These are phyloP conservation scores for Pheosia gnoma DNA, from an alignment of 2,888 invertebrate genomes.

Conservation along the genomic window DNA sequence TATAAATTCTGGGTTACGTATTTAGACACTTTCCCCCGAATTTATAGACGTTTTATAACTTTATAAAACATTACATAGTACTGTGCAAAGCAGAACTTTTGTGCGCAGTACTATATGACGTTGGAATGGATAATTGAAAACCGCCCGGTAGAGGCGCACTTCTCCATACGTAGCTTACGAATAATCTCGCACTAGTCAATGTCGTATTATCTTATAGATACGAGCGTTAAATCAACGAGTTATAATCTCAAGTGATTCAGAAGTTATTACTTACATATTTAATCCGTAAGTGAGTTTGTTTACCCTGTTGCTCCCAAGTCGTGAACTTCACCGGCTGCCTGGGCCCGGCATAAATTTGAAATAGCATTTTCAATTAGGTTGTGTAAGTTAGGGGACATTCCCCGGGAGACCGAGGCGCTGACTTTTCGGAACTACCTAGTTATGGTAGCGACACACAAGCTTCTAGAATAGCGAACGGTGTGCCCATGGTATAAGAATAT, in stretches of 20 bases:
- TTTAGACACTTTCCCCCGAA: too few relatives aligned
- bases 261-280: neutral
- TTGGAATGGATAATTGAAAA: too few relatives aligned
- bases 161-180: too few relatives aligned
- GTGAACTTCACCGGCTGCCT: slow-evolving; percentile 37
- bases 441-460: slow-evolving; percentile 20
- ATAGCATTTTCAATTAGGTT: slow-evolving; percentile 69
- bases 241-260: neutral
- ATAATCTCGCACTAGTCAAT: too few relatives aligned
- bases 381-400: slow-evolving; percentile 51
- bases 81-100: too few relatives aligned
- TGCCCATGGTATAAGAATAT: neutral
- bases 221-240: too few relatives aligned
- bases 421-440: slow-evolving; percentile 21
- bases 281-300: neutral
- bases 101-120: too few relatives aligned
- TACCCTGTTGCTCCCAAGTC: slow-evolving; percentile 2
- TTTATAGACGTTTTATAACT: too few relatives aligned
- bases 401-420: slow-evolving; percentile 43
- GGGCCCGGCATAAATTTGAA: slow-evolving; percentile 57
- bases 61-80: too few relatives aligned
- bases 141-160: too few relatives aligned
- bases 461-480: slow-evolving; percentile 8
- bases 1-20: too few relatives aligned
- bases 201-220: too few relatives aligned